Evolutionary conservation across 2,797 vertebrate genomes (phyloP), one percentile per base, ranked within the genome.

Genomic region (Microchirus variegatus): DNA sequence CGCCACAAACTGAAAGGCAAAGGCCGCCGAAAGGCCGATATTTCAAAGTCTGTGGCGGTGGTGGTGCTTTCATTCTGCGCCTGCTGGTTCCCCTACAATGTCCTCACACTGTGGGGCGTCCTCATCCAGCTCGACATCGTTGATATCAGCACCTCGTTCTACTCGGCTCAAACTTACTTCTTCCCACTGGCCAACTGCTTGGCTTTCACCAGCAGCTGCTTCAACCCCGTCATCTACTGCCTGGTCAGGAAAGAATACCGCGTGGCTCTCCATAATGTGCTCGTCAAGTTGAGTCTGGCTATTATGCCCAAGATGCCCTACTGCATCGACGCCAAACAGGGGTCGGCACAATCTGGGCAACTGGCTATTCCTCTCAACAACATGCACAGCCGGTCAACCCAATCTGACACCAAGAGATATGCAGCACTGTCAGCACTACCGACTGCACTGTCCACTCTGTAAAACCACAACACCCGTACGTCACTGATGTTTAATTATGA

Each of bases 21-120:
- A 70, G 83, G 73, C 62, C 52, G 42, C 9, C 63, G 87, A 38
- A 92, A 74, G 35, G 59, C 66, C 1, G 73, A 80, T 0, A 84
- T 95, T 2, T 90, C 93, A 16, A 88, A 78, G 56, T 94, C 94
- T 0, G 53, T 94, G 53, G 82, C 87, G 0, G 79, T 94, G 45
- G 89, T 95, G 40, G 86, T 95, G 4, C 77, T 92, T 0, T 91
- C 92, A 1, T 95, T 94, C 78, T 93, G 93, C 15, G 53, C 88
- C 62, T 95, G 94, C 85, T 94, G 93, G 94, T 91, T 95, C 75
- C 95, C 94, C 0, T 94, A 94, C 86, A 95, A 95, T 0, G 56
- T 91, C 46, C 89, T 93, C 61, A 92, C 92, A 0, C 56, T 95
- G 19, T 95, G 94, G 94, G 67, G 88, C 0, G 69, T 86, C 41